Evolutionary conservation across 2,113 vertebrate species (phyloP), one percentile per base, ranked within the genome.

Genomic region (Isichthys henryi): DNA sequence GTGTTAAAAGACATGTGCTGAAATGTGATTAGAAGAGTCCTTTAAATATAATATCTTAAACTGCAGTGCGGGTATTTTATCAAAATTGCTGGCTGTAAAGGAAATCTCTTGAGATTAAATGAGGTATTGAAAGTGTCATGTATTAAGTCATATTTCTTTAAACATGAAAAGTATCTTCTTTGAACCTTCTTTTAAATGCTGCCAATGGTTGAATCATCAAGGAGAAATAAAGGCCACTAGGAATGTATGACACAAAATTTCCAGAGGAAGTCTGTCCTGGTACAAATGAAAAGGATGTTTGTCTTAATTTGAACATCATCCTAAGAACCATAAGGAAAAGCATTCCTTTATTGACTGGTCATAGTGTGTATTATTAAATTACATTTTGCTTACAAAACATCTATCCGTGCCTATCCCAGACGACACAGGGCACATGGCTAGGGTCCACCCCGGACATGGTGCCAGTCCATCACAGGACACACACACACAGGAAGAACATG

Each of bases 181-280:
- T 92, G 91, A 92, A 92, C 89, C 89, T 83, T 88, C 49, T 87
- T 89, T 53, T 80, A 84, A 92, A 90, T 62, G 77, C 87, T 87
- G 58, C 85, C 86, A 92, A 91, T 90, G 83, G 82, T 39, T 83
- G 83, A 91, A 92, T 88, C 50, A 43, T 80, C 66, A 87, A 88
- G 31, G 66, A 88, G 83, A 77, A 74, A 53, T 56, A 31, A 43
- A 39, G 31, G 48, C 58, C 50, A 8, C 48, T 27, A 80, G 39
- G 80, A 92, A 87, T 88, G 87, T 88, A 83, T 66, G 58, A 27
- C 39, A 88, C 43, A 49, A 62, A 70, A 70, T 77, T 48, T 48
- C 62, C 39, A 39, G 17, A 11, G 23, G 62, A 66, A 27, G 56
- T 62, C 19, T 87, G 50, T 56, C 7, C 27, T 53, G 49, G n/a